These are phyloP conservation scores for Hylia prasina DNA, from an alignment of 2,113 vertebrate species.

Conservation along the genomic window DNA sequence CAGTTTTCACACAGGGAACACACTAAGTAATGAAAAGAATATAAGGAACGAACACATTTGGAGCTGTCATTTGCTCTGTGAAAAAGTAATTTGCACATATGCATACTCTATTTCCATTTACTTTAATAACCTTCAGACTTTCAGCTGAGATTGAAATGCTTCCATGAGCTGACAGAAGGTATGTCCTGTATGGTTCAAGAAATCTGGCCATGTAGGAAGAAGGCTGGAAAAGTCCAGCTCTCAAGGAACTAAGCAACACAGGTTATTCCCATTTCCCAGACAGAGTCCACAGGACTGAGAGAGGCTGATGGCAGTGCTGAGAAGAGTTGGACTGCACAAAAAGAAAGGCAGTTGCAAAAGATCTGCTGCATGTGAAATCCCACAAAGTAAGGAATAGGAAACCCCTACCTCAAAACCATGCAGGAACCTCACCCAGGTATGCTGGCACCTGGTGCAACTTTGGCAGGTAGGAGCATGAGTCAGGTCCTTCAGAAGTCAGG, in stretches of 20 bases:
- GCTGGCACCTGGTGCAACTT: neutral
- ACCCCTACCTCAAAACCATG: neutral
- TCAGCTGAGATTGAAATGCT: neutral
- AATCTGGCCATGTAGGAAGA: neutral
- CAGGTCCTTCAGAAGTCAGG: neutral
- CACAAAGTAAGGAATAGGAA: neutral
- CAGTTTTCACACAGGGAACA: neutral
- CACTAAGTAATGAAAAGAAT: neutral
- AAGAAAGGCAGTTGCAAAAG: neutral
- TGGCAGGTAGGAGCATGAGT: neutral
- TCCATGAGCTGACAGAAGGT: neutral
- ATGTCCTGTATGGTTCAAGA: neutral
- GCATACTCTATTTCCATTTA: neutral
- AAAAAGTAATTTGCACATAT: neutral
- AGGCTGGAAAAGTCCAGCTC: neutral
- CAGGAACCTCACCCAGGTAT: neutral
- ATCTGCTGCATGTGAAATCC: neutral
- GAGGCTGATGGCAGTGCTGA: neutral
- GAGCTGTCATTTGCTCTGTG: neutral
- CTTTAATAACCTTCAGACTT: neutral
- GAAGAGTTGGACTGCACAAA: neutral
- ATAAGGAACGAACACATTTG: neutral
- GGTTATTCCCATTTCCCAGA: neutral
- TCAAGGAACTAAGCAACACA: neutral
- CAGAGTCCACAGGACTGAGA: neutral